Evolutionary conservation across 1,140 invertebrate genomes (phyloP).

Genomic region (Cherax destructor): DNA sequence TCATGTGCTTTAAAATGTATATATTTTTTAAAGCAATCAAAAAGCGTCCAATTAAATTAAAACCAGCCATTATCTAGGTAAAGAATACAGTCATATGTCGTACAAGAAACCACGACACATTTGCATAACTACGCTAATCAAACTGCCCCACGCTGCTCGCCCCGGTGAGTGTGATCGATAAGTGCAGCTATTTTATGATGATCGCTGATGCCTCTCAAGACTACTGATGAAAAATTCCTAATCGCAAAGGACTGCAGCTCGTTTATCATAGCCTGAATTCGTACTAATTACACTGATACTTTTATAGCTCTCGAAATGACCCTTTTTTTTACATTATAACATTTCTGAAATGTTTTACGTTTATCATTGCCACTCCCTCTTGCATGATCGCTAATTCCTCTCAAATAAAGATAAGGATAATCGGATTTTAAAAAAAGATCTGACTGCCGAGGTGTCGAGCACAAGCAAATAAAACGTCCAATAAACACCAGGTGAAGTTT

Average conservation of each 20-base stretch:
- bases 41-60: too few species aligned
- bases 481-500: conserved; percentile 19
- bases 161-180: background rate
- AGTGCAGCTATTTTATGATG: background rate
- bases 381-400: background rate
- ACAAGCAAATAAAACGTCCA: background rate
- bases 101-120: background rate
- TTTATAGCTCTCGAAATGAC: background rate
- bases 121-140: background rate
- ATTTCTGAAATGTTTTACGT: background rate
- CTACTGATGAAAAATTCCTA: background rate
- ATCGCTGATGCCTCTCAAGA: background rate
- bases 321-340: background rate
- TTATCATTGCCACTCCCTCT: background rate
- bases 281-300: background rate
- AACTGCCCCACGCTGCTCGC: background rate
- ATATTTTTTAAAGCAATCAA: too few species aligned
- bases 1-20: too few species aligned
- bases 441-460: background rate
- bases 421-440: background rate
- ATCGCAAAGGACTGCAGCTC: background rate
- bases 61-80: too few species aligned
- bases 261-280: background rate
- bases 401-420: background rate
- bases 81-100: too few species aligned